Evolutionary conservation across 64 coral and sea anemone species (phyloP).

Genomic region (Stichodactyla mertensii): DNA sequence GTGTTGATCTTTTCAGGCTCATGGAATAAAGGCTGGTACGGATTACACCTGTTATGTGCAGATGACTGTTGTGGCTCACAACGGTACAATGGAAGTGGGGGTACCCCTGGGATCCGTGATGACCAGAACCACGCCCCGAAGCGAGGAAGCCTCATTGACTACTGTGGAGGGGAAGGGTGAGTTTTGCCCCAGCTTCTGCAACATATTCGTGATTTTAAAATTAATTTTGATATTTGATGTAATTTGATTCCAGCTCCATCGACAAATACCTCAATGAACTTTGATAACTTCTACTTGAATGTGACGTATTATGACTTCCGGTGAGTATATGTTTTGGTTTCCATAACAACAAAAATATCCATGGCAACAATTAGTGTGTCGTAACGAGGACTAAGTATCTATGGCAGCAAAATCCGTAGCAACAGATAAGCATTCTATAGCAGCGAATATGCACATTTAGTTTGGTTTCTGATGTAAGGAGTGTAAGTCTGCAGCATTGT

Average conservation of each 20-base stretch:
- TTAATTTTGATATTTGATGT: not conserved
- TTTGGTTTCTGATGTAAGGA: too few relatives aligned
- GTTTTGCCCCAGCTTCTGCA: not conserved
- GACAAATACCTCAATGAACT: slow-evolving; percentile 78
- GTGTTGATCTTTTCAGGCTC: slow-evolving; percentile 15
- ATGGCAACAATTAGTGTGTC: not conserved
- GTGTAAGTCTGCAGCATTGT: too few relatives aligned
- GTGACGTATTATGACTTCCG: slow-evolving; percentile 80
- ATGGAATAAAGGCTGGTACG: slow-evolving; percentile 78
- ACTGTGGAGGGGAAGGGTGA: slow-evolving; percentile 93
- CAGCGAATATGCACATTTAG: too few relatives aligned
- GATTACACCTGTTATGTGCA: slow-evolving; percentile 87
- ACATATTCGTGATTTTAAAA: not conserved
- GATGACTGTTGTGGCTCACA: slow-evolving; percentile 71
- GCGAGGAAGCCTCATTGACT: slow-evolving; percentile 66
- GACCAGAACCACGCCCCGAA: slow-evolving; percentile 72
- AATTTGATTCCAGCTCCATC: slow-evolving; percentile 51
- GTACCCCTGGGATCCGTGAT: slow-evolving; percentile 41
- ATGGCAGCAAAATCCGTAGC: not conserved
- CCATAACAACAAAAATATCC: not conserved
- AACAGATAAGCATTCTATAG: not conserved
- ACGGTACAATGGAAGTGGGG: slow-evolving; percentile 58
- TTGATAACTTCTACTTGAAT: slow-evolving; percentile 65
- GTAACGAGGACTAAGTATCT: not conserved
- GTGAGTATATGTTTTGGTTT: slow-evolving; percentile 37